phyloP scores from a whole-genome alignment of 1,140 invertebrate species.

The Aphis gossypii region DNA sequence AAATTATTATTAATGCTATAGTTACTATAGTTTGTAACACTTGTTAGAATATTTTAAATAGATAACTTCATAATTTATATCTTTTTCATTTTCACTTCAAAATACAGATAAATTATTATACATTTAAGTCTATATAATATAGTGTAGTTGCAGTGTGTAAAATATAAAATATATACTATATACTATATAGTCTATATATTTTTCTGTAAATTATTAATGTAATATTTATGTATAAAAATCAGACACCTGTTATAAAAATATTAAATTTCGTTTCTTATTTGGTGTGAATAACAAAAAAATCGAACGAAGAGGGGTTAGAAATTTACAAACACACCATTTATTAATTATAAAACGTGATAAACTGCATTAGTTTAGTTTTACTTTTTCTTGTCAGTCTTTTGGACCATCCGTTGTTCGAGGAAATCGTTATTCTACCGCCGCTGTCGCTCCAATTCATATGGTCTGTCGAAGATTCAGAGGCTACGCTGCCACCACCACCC shows the following conservation, averaged over 20 bases:
- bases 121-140: no score
- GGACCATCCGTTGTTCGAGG: background rate
- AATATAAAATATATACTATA: no score
- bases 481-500: background rate
- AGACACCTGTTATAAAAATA: background rate
- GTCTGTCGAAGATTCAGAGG: conserved; percentile 36
- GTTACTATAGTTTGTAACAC: background rate
- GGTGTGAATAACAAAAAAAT: background rate
- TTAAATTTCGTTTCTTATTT: background rate
- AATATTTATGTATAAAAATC: background rate
- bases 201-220: background rate
- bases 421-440: background rate
- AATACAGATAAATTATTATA: background rate
- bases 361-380: background rate
- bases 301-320: background rate
- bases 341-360: background rate
- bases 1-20: background rate
- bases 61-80: background rate
- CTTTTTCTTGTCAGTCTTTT: conserved; percentile 46
- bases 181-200: background rate
- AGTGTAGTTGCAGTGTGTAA: no score
- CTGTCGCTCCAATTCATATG: conserved; percentile 28
- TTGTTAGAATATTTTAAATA: background rate
- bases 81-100: background rate
- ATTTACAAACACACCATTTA: background rate